Percentiles rank a stretch among this genome's conserved stretches.
phyloP scores from a whole-genome alignment of 2,113 vertebrate genomes.

The Protobothrops flavoviridis region DNA sequence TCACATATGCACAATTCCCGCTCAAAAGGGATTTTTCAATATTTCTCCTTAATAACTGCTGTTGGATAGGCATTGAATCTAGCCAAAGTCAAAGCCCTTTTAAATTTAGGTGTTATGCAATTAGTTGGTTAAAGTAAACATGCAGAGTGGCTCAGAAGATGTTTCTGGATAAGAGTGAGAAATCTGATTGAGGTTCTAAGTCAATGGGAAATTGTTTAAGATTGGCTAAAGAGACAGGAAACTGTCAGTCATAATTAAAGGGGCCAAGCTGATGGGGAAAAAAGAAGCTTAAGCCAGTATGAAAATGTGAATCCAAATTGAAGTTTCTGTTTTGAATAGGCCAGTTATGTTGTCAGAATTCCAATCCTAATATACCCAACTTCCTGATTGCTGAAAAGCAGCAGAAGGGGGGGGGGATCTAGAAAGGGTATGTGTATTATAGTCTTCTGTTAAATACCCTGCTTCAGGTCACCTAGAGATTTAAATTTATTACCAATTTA shows the following conservation, averaged over 20 bases:
- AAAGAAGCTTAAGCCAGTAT: too few species aligned
- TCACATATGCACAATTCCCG: too few species aligned
- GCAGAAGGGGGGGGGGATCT: not conserved
- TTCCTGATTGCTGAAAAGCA: not conserved
- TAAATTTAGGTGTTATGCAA: not conserved
- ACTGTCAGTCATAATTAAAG: too few species aligned
- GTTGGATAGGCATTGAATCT: not conserved
- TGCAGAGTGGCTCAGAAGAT: not conserved
- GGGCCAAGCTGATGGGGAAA: too few species aligned
- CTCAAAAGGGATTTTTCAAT: too few species aligned
- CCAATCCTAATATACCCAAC: not conserved
- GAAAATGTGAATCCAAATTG: too few species aligned
- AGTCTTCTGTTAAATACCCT: not conserved
- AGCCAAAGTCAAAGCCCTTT: not conserved
- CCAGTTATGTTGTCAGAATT: not conserved
- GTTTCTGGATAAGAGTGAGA: not conserved
- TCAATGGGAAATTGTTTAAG: too few species aligned
- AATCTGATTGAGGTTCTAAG: not conserved
- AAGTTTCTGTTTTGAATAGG: too few species aligned
- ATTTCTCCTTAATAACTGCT: not conserved
- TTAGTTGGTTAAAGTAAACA: not conserved
- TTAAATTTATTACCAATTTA: too few species aligned
- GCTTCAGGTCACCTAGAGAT: not conserved
- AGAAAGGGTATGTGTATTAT: not conserved
- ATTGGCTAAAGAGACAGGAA: too few species aligned